These are phyloP conservation scores for Gadopsis marmoratus DNA, from an alignment of 2,797 vertebrate species.

Conservation along the genomic window DNA sequence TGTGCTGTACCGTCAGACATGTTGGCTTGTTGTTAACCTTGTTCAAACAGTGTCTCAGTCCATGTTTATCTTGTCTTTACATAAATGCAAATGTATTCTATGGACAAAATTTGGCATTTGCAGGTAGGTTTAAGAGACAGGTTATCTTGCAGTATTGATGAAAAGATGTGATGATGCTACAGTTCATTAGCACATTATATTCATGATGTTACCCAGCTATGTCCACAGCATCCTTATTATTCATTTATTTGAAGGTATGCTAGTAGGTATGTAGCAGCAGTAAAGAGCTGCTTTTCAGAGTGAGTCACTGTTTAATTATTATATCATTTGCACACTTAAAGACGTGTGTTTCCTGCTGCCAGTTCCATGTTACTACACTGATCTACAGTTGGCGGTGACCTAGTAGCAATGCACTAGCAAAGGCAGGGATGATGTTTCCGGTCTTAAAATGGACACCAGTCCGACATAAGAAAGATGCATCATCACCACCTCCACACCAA, in stretches of 20 bases:
- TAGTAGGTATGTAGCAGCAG: no score
- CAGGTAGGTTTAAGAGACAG: no score
- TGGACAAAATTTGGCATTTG: not conserved
- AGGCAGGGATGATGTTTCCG: not conserved
- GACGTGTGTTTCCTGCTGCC: not conserved
- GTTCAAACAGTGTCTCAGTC: not conserved
- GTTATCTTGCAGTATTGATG: not conserved
- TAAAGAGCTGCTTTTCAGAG: not conserved
- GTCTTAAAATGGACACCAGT: not conserved
- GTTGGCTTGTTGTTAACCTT: not conserved
- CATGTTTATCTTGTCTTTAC: not conserved
- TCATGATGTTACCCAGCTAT: not conserved
- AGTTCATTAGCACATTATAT: not conserved
- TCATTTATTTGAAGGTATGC: not conserved
- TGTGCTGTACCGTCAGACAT: not conserved
- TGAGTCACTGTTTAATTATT: not conserved
- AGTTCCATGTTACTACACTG: not conserved
- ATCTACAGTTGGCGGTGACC: no score
- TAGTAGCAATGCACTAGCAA: not conserved
- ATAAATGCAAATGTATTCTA: not conserved
- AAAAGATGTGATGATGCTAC: not conserved
- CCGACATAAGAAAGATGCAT: no score
- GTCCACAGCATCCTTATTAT: not conserved
- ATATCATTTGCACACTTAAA: not conserved
- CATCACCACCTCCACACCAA: no score